Evolutionary conservation across 1,140 invertebrate species (phyloP), one percentile per base, ranked within the genome.

Genomic region (Babylonia areolata): DNA sequence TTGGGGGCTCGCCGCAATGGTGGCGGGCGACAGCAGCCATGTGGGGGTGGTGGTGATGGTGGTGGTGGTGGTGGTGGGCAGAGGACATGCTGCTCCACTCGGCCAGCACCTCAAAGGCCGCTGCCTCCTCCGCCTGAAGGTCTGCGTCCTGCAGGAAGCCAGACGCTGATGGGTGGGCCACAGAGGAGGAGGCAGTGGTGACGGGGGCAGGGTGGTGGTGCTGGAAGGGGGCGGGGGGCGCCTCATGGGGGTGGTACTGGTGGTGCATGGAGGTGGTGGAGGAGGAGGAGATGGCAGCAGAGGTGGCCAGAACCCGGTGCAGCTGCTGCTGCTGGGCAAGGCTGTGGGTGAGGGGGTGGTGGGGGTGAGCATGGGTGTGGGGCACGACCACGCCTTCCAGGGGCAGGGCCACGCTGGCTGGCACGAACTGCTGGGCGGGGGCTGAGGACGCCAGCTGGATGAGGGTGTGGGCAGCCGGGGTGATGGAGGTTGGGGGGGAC

Each of bases 41-140:
- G 75, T 6, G 5, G 51, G 17, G 17, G 37, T 73, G 85, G 31
- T 81, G 39, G 20, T 28, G 58, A 0, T 23, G 54, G 33, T 23
- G 23, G 54, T 15, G 31, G 54, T 81, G 58, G 35, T 80, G 79
- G 23, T 69, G 42, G 17, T 64, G 75, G 20, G 42, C 79, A 23
- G 69, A 23, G 35, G 40, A 81, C 81, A 83, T 71, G 69, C 39
- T 85, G 35, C 84, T 91, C 93, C 93, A 93, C 78, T 93, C 93
- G n/a, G 93, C 92, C 40, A 93, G 86, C 23, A 93, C 92, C 73
- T 90, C 92, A 79, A 91, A 93, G n/a, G 90, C 91, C 5, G 84
- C 86, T 31, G 78, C 79, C 58, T 87, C 84, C 20, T 87, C 84
- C 58, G 77, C 84, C 58, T 81, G 73, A 1, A 81, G 83, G 37